phyloP scores from a whole-genome alignment of 2,888 invertebrate genomes.

The Cosmia trapezina region DNA sequence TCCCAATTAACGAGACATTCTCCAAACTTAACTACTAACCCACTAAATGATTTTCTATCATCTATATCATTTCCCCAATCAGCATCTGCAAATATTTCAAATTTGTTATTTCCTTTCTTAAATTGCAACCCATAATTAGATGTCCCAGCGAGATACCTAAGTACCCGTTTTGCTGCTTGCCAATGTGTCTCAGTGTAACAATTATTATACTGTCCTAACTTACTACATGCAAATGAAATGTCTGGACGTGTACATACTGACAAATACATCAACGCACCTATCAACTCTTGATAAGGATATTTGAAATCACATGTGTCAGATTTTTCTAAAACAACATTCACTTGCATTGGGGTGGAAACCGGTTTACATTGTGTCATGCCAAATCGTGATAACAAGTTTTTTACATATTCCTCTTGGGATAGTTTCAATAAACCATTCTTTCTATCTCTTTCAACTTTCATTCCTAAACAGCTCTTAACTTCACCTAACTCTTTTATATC shows the following conservation, averaged over 20 bases:
- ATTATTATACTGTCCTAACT: conserved; percentile 3
- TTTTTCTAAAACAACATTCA: conserved; percentile 8
- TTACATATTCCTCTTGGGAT: not conserved
- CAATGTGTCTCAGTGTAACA: conserved; percentile 3
- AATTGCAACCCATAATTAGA: conserved; percentile 7
- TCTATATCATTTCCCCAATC: conserved; percentile 7
- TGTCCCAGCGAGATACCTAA: conserved; percentile 2
- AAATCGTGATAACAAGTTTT: not conserved
- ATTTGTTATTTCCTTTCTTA: conserved; percentile 5
- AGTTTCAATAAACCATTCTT: conserved; percentile 1
- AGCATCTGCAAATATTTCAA: conserved; percentile 5
- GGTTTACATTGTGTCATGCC: conserved; percentile 3
- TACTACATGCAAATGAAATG: conserved; percentile 9
- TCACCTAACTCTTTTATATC: not conserved
- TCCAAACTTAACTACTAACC: not conserved
- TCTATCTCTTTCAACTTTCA: conserved; percentile 11
- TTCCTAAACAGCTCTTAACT: not conserved
- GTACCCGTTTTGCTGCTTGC: conserved; percentile 6
- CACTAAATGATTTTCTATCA: conserved; percentile 14
- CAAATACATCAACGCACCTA: conserved; percentile 13
- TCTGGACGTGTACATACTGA: conserved; percentile 10
- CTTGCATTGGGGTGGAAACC: conserved; percentile 11
- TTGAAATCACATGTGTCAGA: not conserved
- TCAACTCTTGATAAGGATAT: conserved; percentile 12
- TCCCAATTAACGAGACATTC: conserved; percentile 10